These are phyloP conservation scores for Pocillopora verrucosa DNA, from an alignment of 64 coral and sea anemone species.

Conservation along the genomic window DNA sequence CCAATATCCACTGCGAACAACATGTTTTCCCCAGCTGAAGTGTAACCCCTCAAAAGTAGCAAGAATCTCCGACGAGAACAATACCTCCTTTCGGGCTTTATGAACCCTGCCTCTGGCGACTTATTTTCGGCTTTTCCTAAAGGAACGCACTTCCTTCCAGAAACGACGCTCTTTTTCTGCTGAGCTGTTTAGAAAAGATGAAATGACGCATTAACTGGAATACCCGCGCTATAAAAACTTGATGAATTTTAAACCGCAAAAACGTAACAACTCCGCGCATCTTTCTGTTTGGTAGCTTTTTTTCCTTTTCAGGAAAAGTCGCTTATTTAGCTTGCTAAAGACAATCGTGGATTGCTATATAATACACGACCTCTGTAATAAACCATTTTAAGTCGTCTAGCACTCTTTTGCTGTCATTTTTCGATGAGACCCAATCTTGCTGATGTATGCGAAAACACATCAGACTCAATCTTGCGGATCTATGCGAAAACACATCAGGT, in stretches of 20 bases:
- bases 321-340: too few relatives aligned
- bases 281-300: too few relatives aligned
- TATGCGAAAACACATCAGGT: too few relatives aligned
- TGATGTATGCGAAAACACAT: too few relatives aligned
- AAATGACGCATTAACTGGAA: not conserved
- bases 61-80: not conserved
- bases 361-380: too few relatives aligned
- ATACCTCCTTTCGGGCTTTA: not conserved
- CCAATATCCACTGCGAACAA: slow-evolving; percentile 15
- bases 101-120: not conserved
- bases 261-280: not conserved
- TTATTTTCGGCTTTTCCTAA: not conserved
- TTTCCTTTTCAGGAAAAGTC: too few relatives aligned
- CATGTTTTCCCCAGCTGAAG: not conserved
- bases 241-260: slow-evolving; percentile 27
- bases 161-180: not conserved
- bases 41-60: not conserved
- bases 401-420: too few relatives aligned
- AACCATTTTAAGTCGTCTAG: too few relatives aligned
- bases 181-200: not conserved
- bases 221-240: slow-evolving; percentile 34
- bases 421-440: too few relatives aligned
- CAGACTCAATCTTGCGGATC: too few relatives aligned
- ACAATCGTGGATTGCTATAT: too few relatives aligned
- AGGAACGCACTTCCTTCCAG: not conserved